phyloP scores from a whole-genome alignment of 2,888 invertebrate genomes.

The Strigamia crassipes region DNA sequence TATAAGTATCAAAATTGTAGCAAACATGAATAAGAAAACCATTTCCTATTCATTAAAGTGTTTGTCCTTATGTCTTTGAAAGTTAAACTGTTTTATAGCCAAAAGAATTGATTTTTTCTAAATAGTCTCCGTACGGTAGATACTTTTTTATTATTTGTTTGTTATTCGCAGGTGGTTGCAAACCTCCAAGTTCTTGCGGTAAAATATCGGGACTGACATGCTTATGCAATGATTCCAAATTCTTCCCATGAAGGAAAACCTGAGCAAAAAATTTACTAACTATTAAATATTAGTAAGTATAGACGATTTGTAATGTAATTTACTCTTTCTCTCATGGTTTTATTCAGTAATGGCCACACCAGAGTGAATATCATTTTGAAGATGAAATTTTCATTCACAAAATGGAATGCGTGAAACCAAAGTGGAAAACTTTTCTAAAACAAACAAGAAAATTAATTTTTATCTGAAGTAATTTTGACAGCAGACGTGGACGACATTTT shows the following conservation, averaged over 20 bases:
- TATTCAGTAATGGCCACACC: not conserved
- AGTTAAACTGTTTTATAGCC: not conserved
- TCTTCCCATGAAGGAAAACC: not conserved
- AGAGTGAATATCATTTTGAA: not conserved
- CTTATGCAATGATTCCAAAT: not conserved
- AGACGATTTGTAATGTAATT: not conserved
- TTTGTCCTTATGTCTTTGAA: no score
- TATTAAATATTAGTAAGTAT: not conserved
- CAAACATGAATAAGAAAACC: no score
- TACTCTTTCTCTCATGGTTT: not conserved
- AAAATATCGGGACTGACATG: not conserved
- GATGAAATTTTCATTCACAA: not conserved
- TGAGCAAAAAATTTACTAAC: not conserved
- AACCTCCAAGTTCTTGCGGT: not conserved
- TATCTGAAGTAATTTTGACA: not conserved
- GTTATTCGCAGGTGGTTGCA: not conserved
- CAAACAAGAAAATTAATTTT: not conserved
- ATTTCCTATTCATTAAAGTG: no score
- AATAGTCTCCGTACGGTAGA: not conserved
- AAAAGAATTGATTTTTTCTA: not conserved
- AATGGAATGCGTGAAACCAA: constrained; percentile 1
- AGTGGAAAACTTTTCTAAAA: not conserved
- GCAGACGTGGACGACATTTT: not conserved
- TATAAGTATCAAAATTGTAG: no score
- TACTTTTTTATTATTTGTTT: not conserved